Evolutionary conservation across 2,888 invertebrate species (phyloP), one percentile per base, ranked within the genome.

Genomic region (Drosophila silvestris): DNA sequence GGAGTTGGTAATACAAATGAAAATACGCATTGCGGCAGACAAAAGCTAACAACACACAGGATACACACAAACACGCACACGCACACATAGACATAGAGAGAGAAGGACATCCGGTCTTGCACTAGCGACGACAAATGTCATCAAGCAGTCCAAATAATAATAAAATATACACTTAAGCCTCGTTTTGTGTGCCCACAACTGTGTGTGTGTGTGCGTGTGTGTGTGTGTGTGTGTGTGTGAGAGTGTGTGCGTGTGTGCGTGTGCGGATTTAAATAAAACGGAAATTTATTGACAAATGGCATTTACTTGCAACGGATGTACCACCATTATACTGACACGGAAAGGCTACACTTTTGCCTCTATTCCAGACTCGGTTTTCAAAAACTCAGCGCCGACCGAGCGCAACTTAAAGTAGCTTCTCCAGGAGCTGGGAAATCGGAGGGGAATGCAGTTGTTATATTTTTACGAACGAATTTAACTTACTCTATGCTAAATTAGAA

Each of bases 221-320:
- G 52, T 63, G 41, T 6, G 41, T 16, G 33, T 33, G 33, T 5
- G 52, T 63, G 41, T 6, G 41, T 16, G 33, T 33, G 33, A 1
- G 33, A 4, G 41, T 50, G 26, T 54, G 58, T 33, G 30, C 28
- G 32, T 51, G 64, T 72, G 62, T 79, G 75, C 76, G 74, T 74
- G 85, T 85, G 86, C 84, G 87, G 91, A 87, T 87, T 87, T 87
- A 87, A 87, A 90, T 87, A 87, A 87, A 87, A 90, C 87, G 87
- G 91, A 87, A 87, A 87, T 90, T 87, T 87, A 87, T 87, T 87
- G 87, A 88, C 87, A 88, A 88, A 90, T 88, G 89, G 87, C 87
- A 90, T 86, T 86, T 90, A 90, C 85, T 86, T 86, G 90, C 85
- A 85, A 90, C 90, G 85, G 85, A 90, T 85, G 85, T 90, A 77